Evolutionary conservation across 2,797 vertebrate species (phyloP), one percentile per base, ranked within the genome.

Genomic region (Rhynchonycteris naso): DNA sequence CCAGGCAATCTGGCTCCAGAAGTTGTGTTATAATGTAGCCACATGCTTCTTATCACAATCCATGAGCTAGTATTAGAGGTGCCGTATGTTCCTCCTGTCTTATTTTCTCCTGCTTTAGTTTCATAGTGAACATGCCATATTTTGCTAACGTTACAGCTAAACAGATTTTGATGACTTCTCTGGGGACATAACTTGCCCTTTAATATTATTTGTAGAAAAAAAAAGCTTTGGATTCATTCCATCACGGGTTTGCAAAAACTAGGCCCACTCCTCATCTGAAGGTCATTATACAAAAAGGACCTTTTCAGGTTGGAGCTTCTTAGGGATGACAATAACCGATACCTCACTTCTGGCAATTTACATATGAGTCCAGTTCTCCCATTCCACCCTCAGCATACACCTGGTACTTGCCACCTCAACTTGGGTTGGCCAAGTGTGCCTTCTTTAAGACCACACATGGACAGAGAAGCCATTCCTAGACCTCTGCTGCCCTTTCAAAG

Each of bases 401-500:
- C 43, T 30, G 24, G 18, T 43, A 24, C 22, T 21, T 71, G 47
- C 59, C 21, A 1, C 9, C 33, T 74, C 75, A n/a, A 35, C 9
- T 68, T 21, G 38, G 78, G 5, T 14, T 65, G 24, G 14, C 35
- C 63, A n/a, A 63, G 69, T 26, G 16, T 26, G 8, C 21, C 47
- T 91, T 66, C 61, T 52, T 89, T 19, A 75, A 50, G 24, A 47
- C 15, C 43, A 54, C 26, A 33, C 0, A 0, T 12, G 30, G 35
- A 63, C 52, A 75, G 35, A 69, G 56, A 88, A 81, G 30, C 81
- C 35, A 65, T 94, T 92, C 14, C 47, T n/a, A 56, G 63, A 80
- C 66, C 79, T 86, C n/a, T 56, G 88, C 35, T 85, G 59, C 28
- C 52, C n/a, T 74, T 72, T 81, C 52, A 54, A 16, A 93, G 9